These are phyloP conservation scores for Venturia canescens DNA, from an alignment of 1,140 invertebrate species.

Conservation along the genomic window DNA sequence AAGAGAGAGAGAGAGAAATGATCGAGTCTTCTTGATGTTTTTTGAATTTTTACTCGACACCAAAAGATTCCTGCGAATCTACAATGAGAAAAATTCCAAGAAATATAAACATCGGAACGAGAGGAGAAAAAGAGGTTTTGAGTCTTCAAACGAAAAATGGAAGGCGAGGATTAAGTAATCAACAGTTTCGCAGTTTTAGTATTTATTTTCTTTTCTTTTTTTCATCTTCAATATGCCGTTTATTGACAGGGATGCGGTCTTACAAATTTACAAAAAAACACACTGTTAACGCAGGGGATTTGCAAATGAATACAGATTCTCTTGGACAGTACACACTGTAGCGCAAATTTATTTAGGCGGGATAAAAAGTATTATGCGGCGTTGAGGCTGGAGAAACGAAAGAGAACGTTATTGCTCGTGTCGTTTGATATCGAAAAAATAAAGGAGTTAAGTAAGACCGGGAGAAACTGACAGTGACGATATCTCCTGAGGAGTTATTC, in stretches of 20 bases:
- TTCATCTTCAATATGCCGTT: constrained; percentile 50
- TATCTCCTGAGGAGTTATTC: too few relatives aligned
- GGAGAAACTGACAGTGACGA: neutral
- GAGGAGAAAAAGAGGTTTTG: neutral
- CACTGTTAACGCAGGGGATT: constrained; percentile 55
- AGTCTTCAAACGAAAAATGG: neutral
- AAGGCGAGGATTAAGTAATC: neutral
- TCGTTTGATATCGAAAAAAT: neutral
- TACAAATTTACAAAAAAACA: constrained; percentile 57
- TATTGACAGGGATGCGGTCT: constrained; percentile 60
- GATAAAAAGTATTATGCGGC: constrained; percentile 11
- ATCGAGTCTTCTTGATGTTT: neutral
- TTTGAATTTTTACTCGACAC: neutral
- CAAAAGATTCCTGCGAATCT: too few relatives aligned
- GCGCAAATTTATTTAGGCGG: neutral
- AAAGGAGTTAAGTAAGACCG: neutral
- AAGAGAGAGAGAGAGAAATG: neutral
- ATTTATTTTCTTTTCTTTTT: constrained; percentile 19
- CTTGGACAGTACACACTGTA: constrained; percentile 42
- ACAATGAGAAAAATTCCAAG: neutral
- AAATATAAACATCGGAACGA: neutral
- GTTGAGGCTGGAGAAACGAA: neutral
- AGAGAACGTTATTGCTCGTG: too few relatives aligned
- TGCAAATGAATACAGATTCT: constrained; percentile 56
- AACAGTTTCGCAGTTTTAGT: constrained; percentile 33